Percentiles rank a stretch among this genome's conserved stretches.
phyloP scores from a whole-genome alignment of 2,888 invertebrate species.

The Leucophenga maculata region DNA sequence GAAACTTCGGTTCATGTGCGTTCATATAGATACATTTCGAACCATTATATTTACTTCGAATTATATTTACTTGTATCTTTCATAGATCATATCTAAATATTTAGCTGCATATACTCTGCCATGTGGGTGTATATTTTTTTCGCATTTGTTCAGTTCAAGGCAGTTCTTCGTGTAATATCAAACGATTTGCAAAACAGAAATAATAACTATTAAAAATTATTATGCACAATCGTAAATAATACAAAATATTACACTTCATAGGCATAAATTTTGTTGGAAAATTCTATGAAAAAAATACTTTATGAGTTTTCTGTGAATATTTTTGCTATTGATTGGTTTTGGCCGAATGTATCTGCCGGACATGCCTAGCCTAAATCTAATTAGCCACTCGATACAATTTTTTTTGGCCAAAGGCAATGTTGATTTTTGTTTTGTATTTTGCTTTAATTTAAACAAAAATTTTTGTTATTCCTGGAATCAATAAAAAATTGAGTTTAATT shows the following conservation, averaged over 20 bases:
- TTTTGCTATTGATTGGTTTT: too few relatives aligned
- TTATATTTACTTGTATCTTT: too few relatives aligned
- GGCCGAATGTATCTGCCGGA: too few relatives aligned
- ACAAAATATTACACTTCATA: conserved; percentile 5
- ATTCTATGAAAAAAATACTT: not conserved
- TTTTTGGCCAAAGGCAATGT: not conserved
- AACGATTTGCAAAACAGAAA: not conserved
- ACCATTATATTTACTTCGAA: not conserved
- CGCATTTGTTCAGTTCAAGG: not conserved
- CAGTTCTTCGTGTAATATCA: conserved; percentile 11
- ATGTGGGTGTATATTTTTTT: too few relatives aligned
- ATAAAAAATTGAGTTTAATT: conserved; percentile 23
- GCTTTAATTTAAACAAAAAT: conserved; percentile 27
- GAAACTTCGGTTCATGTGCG: conserved; percentile 1
- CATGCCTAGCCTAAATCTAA: not conserved
- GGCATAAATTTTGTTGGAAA: not conserved
- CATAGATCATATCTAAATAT: too few relatives aligned
- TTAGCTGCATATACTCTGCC: too few relatives aligned
- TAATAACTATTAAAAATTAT: not conserved
- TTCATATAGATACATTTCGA: not conserved
- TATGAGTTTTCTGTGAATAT: not conserved
- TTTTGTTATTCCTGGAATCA: conserved; percentile 51
- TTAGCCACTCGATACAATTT: conserved; percentile 2
- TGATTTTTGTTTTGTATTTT: conserved; percentile 41
- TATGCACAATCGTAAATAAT: not conserved